A percentile compares a stretch with the other conserved stretches of the same genome.
phyloP scores from a whole-genome alignment of 2,888 invertebrate species.

The Meliscaeva auricollis region DNA sequence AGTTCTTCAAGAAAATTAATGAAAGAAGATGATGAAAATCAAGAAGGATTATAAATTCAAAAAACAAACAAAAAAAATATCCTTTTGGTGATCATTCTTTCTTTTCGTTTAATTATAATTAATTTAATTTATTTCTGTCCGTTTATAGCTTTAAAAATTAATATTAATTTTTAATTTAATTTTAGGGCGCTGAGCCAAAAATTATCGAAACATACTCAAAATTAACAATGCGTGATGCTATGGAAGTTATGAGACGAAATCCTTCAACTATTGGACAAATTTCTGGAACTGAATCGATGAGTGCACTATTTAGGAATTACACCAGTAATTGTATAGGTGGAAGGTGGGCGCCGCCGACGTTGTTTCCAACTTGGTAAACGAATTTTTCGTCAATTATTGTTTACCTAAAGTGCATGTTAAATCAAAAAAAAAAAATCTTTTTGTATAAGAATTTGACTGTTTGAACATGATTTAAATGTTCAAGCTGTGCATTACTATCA shows the following conservation, averaged over 20 bases:
- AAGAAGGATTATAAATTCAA: slow-evolving; percentile 50
- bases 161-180: slow-evolving; percentile 10
- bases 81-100: slow-evolving; percentile 32
- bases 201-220: slow-evolving; percentile 97
- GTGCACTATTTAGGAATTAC: slow-evolving; percentile 95
- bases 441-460: neutral
- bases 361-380: slow-evolving; percentile 86
- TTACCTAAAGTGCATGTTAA: slow-evolving; percentile 76
- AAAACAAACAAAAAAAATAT: neutral
- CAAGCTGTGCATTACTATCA: neutral
- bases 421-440: slow-evolving; percentile 11
- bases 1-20: slow-evolving; percentile 20
- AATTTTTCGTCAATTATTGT: slow-evolving; percentile 82
- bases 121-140: neutral
- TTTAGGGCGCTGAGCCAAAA: slow-evolving; percentile 93
- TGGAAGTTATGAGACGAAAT: slow-evolving; percentile 95
- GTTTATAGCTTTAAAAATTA: neutral
- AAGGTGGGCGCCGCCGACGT: slow-evolving; percentile 88
- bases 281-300: slow-evolving; percentile 95
- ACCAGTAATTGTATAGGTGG: slow-evolving; percentile 93
- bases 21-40: slow-evolving; percentile 54
- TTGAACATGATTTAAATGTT: slow-evolving; percentile 4
- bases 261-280: slow-evolving; percentile 95
- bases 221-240: slow-evolving; percentile 96
- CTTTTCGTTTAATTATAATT: neutral